These are phyloP conservation scores for Drosophila buzzatii DNA, from an alignment of 2,888 invertebrate genomes.

Conservation along the genomic window DNA sequence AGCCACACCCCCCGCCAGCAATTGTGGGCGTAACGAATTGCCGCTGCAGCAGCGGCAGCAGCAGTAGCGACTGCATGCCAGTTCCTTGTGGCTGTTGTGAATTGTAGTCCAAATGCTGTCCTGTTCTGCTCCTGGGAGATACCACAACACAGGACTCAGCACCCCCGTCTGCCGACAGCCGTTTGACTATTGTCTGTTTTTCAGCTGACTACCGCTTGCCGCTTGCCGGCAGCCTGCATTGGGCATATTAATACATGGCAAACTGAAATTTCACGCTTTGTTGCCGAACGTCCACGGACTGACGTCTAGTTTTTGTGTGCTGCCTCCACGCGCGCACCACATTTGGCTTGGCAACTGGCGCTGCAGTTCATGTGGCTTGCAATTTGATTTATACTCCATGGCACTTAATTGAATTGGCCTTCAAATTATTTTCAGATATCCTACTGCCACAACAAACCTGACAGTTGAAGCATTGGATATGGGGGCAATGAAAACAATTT, in stretches of 20 bases:
- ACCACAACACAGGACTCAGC: slow-evolving; percentile 11
- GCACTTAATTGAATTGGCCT: slow-evolving; percentile 23
- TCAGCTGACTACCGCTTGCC: slow-evolving; percentile 28
- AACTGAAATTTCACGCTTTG: slow-evolving; percentile 76
- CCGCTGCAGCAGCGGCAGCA: no score
- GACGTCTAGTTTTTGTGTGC: slow-evolving; percentile 18
- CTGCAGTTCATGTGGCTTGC: slow-evolving; percentile 6
- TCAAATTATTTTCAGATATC: slow-evolving; percentile 2
- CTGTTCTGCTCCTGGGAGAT: slow-evolving; percentile 40
- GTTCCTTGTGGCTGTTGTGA: slow-evolving; percentile 58
- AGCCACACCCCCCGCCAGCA: slow-evolving; percentile 26
- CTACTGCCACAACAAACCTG: not conserved
- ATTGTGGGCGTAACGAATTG: slow-evolving; percentile 61
- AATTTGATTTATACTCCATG: slow-evolving; percentile 20
- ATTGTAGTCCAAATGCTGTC: slow-evolving; percentile 71
- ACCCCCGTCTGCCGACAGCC: not conserved
- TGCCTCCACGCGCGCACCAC: not conserved
- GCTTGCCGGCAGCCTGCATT: slow-evolving; percentile 29
- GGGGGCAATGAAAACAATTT: not conserved
- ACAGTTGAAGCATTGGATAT: not conserved
- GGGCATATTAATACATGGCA: slow-evolving; percentile 75
- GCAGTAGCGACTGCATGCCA: slow-evolving; percentile 15
- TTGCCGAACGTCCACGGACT: slow-evolving; percentile 29
- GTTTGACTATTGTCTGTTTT: slow-evolving; percentile 46
- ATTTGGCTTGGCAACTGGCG: not conserved